These are phyloP conservation scores for Pontoporia blainvillei DNA, from an alignment of 2,113 vertebrate genomes.

Conservation along the genomic window DNA sequence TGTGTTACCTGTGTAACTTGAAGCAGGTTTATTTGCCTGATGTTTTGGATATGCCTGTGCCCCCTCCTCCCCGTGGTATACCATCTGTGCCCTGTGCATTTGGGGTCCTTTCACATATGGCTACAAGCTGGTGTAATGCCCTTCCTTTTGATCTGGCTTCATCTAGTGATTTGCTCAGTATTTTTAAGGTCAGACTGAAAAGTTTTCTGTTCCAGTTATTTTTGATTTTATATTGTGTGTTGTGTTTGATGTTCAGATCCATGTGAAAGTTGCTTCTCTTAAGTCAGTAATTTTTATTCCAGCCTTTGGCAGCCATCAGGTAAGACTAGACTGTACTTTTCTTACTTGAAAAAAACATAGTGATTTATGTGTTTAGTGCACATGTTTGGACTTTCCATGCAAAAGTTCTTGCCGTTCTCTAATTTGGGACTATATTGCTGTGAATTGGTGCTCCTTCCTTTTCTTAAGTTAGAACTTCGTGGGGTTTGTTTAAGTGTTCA, in stretches of 20 bases:
- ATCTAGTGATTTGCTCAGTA: constrained; percentile 66
- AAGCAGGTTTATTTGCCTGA: constrained; percentile 57
- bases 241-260: constrained; percentile 72
- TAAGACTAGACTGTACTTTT: constrained; percentile 56
- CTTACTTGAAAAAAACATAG: constrained; percentile 30
- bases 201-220: constrained; percentile 62
- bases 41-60: constrained; percentile 33
- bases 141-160: constrained; percentile 71
- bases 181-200: constrained; percentile 75
- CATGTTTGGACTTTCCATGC: not conserved
- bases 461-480: not conserved
- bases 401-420: not conserved
- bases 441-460: not conserved
- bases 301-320: constrained; percentile 62
- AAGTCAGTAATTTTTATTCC: constrained; percentile 66
- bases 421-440: not conserved
- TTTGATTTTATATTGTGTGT: constrained; percentile 66
- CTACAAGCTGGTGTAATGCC: constrained; percentile 64
- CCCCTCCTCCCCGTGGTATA: constrained; percentile 31
- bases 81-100: constrained; percentile 65
- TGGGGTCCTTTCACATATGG: constrained; percentile 67
- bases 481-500: not conserved
- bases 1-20: constrained; percentile 40
- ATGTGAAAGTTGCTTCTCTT: constrained; percentile 65
- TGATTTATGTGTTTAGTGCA: constrained; percentile 30